A percentile compares a stretch with the other conserved stretches of the same genome.
Evolutionary conservation across 1,140 invertebrate species (phyloP).

Genomic region (Musca vetustissima): DNA sequence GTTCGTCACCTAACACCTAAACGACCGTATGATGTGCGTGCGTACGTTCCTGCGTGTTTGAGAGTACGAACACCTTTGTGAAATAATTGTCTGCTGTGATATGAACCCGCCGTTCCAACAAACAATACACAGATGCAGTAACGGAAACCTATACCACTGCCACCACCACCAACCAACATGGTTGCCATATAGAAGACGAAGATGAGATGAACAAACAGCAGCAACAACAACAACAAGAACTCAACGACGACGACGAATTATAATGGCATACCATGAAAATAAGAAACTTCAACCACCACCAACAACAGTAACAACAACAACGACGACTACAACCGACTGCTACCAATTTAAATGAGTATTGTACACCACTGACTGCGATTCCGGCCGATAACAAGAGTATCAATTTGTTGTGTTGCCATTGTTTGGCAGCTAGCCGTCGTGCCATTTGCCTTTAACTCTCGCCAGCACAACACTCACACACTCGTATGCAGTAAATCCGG

Average conservation of each 20-base stretch:
- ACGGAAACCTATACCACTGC: no score
- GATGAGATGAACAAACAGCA: no score
- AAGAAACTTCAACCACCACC: no score
- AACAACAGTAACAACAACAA: no score
- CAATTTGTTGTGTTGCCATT: not conserved
- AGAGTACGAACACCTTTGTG: not conserved
- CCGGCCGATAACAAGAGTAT: not conserved
- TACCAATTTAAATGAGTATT: not conserved
- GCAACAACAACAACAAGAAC: no score
- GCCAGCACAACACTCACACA: not conserved
- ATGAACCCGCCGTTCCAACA: slow-evolving; percentile 14
- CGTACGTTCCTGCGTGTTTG: slow-evolving; percentile 4
- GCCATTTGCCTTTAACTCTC: slow-evolving; percentile 6
- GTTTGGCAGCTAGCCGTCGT: not conserved
- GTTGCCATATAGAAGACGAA: no score
- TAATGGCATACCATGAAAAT: no score
- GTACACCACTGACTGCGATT: not conserved
- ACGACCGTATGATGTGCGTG: not conserved
- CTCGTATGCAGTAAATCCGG: not conserved
- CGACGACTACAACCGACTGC: not conserved
- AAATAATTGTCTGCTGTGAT: no score
- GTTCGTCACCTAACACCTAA: no score
- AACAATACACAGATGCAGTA: no score
- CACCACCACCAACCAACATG: no score
- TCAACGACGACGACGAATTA: no score